Evolutionary conservation across 2,113 vertebrate species (phyloP).

Genomic region (Ibidorhyncha struthersii): DNA sequence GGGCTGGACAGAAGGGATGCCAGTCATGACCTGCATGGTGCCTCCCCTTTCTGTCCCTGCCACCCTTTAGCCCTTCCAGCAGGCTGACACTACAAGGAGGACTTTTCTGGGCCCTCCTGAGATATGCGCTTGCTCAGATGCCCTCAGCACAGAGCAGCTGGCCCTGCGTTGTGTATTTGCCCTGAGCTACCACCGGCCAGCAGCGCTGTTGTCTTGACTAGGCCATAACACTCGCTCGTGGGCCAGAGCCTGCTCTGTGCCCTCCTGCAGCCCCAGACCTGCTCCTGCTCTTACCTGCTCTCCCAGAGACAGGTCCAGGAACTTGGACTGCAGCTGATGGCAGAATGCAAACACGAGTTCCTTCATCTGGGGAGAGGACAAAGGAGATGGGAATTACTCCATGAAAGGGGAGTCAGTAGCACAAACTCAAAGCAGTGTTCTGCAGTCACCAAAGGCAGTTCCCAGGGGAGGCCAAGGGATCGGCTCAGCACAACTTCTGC

Average conservation of each 20-base stretch:
- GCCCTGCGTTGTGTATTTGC: not conserved
- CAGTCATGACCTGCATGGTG: not conserved
- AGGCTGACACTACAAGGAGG: not conserved
- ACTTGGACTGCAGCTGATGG: slow-evolving; percentile 93
- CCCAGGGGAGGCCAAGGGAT: not conserved
- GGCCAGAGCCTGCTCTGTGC: not conserved
- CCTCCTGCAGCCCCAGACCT: not conserved
- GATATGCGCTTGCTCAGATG: not conserved
- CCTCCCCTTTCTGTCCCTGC: not conserved
- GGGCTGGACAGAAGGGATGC: not conserved
- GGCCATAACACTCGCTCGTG: rapidly evolving
- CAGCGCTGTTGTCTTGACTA: not conserved
- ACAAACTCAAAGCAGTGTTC: not conserved
- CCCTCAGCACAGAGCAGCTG: not conserved
- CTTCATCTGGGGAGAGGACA: slow-evolving; percentile 81
- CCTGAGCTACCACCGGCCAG: not conserved
- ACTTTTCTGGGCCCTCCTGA: not conserved
- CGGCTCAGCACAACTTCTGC: not conserved
- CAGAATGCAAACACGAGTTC: slow-evolving; percentile 87
- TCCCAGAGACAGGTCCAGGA: slow-evolving; percentile 85
- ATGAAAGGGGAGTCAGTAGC: not conserved
- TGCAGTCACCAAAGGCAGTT: not conserved
- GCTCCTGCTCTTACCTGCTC: slow-evolving; percentile 84
- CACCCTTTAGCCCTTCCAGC: not conserved
- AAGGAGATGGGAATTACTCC: not conserved